A percentile compares a stretch with the other conserved stretches of the same genome.
These are phyloP conservation scores for Sphyrna mokarran DNA, from an alignment of 2,113 vertebrate genomes.

Conservation along the genomic window DNA sequence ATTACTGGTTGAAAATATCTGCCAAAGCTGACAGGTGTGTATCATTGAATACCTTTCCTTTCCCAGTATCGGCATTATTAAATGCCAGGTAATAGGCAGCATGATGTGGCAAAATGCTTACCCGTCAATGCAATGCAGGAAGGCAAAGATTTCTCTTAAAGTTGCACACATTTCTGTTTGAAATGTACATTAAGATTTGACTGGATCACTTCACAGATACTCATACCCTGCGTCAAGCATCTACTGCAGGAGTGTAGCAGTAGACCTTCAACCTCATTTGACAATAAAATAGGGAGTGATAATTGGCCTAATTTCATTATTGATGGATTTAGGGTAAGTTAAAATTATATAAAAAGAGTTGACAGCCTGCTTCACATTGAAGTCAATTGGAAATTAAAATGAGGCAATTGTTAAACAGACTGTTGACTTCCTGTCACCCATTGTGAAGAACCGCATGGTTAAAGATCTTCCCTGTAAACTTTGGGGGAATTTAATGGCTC, in stretches of 20 bases:
- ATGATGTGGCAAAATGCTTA: background rate
- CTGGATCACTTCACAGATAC: background rate
- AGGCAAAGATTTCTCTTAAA: background rate
- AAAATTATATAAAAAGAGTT: background rate
- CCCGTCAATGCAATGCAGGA: background rate
- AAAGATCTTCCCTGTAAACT: no score
- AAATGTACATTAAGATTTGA: background rate
- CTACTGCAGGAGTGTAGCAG: background rate
- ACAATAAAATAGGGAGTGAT: background rate
- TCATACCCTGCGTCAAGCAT: background rate
- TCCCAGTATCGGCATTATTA: background rate
- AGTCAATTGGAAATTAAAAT: background rate
- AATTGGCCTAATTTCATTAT: background rate
- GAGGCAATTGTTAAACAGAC: no score
- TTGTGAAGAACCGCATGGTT: no score
- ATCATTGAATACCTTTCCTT: background rate
- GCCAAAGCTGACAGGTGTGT: background rate
- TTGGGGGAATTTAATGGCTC: no score
- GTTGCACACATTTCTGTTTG: background rate
- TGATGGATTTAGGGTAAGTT: background rate
- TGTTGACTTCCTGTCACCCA: no score
- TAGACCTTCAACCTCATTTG: background rate
- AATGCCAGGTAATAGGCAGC: background rate
- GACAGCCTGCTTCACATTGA: no score
- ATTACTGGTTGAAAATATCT: background rate